Evolutionary conservation across 2,888 invertebrate species (phyloP).

Genomic region (Griposia aprilina): DNA sequence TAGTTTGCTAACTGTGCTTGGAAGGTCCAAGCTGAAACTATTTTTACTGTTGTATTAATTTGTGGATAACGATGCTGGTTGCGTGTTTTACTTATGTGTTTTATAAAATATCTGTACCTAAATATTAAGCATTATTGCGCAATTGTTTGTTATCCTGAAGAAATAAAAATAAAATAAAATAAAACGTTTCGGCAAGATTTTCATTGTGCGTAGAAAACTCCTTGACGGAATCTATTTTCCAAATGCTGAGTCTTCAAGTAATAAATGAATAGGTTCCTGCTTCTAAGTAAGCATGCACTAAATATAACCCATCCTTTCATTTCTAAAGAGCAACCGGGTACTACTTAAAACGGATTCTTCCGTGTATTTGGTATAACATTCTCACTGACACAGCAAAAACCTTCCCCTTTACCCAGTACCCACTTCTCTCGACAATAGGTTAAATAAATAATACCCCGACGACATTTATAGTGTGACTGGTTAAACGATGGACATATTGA

Average conservation of each 20-base stretch:
- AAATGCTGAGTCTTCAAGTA: not conserved
- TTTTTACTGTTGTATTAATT: no score
- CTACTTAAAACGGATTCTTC: not conserved
- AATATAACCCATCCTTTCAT: no score
- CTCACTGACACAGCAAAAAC: not conserved
- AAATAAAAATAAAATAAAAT: no score
- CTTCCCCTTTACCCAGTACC: no score
- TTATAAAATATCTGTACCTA: no score
- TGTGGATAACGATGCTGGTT: no score
- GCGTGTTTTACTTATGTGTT: no score
- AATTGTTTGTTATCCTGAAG: no score
- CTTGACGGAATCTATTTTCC: not conserved
- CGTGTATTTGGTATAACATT: not conserved
- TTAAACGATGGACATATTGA: not conserved
- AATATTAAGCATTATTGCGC: no score
- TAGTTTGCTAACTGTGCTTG: no score
- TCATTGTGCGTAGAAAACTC: not conserved
- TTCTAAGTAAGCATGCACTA: not conserved
- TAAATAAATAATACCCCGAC: conserved; percentile 51
- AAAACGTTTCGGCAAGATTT: not conserved
- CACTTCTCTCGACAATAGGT: not conserved
- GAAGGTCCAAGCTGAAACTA: no score
- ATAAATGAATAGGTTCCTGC: no score
- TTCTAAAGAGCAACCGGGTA: not conserved
- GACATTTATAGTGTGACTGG: not conserved